Evolutionary conservation across 2,113 vertebrate genomes (phyloP).

Genomic region (Sander vitreus): DNA sequence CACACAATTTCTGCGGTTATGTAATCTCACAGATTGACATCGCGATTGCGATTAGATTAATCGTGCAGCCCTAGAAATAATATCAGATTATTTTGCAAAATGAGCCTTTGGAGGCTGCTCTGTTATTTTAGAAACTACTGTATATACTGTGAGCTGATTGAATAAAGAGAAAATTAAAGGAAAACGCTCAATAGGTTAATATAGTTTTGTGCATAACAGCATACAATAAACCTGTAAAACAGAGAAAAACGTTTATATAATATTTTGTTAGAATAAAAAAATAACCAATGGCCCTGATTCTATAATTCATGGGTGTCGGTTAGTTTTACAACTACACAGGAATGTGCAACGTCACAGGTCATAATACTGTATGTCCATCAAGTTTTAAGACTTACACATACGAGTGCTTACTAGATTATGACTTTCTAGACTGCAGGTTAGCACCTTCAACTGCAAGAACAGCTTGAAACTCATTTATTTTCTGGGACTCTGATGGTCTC

Average conservation of each 20-base stretch:
- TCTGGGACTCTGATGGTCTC: conserved; percentile 22
- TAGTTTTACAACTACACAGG: too few species aligned
- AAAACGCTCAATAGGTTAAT: neutral
- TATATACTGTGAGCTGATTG: neutral
- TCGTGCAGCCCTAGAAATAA: neutral
- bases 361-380: neutral
- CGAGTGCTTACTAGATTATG: neutral
- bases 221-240: neutral
- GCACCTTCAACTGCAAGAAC: conserved; percentile 24
- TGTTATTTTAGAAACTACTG: neutral
- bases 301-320: too few species aligned
- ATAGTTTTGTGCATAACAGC: neutral
- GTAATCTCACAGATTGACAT: too few species aligned
- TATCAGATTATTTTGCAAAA: neutral
- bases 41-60: too few species aligned
- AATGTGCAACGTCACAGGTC: too few species aligned
- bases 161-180: neutral
- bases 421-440: neutral
- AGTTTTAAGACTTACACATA: neutral
- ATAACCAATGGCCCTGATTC: neutral
- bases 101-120: neutral
- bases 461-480: conserved; percentile 33
- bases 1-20: too few species aligned
- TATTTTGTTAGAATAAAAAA: too few species aligned
- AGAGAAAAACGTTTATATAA: neutral